Evolutionary conservation across 2,113 vertebrate genomes (phyloP).

Genomic region (Nansenia antarctica): DNA sequence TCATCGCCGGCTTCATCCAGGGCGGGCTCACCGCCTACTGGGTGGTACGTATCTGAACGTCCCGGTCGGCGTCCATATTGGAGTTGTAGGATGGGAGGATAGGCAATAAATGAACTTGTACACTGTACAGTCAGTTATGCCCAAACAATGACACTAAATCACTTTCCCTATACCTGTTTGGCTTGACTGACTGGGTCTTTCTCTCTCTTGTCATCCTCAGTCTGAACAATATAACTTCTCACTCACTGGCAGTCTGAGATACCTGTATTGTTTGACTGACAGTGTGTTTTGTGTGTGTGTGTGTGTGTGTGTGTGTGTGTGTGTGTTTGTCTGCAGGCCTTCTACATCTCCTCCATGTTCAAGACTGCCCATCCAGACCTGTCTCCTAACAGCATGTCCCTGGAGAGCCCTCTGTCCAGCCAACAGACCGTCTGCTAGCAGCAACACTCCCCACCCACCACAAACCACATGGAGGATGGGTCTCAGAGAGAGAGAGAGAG

Average conservation of each 20-base stretch:
- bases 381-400: slow-evolving; percentile 55
- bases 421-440: slow-evolving; percentile 81
- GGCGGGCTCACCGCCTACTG: slow-evolving; percentile 82
- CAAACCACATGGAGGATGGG: background rate
- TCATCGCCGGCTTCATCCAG: slow-evolving; percentile 76
- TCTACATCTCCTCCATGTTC: slow-evolving; percentile 83
- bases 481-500: background rate
- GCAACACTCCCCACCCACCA: slow-evolving; percentile 16
- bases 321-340: slow-evolving; percentile 64
- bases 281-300: slow-evolving; percentile 28
- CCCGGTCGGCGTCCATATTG: too few species aligned
- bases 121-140: slow-evolving; percentile 7
- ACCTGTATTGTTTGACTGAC: slow-evolving; percentile 17
- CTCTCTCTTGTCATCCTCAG: background rate
- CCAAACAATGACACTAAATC: slow-evolving; percentile 20
- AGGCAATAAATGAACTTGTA: too few species aligned
- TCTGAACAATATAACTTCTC: slow-evolving; percentile 27
- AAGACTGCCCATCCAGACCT: slow-evolving; percentile 57
- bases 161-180: slow-evolving; percentile 33
- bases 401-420: slow-evolving; percentile 79
- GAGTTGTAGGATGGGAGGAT: too few species aligned
- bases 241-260: background rate
- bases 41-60: slow-evolving; percentile 71
- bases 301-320: slow-evolving; percentile 26
- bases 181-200: slow-evolving; percentile 7